Percentiles rank a stretch among this genome's conserved stretches.
These are phyloP conservation scores for Perizoma flavofasciatum DNA, from an alignment of 2,888 invertebrate genomes.

Conservation along the genomic window DNA sequence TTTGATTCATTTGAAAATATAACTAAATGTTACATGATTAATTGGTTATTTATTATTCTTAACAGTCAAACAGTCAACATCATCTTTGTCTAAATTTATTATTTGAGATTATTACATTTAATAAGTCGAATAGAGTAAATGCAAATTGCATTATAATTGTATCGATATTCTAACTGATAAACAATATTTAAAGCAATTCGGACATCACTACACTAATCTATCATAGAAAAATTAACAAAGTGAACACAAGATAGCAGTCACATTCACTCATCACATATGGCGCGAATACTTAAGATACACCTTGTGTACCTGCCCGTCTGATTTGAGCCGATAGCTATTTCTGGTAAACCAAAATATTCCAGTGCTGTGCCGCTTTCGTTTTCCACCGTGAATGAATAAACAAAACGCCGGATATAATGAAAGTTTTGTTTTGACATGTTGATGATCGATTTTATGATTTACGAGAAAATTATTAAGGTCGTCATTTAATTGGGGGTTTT, in stretches of 20 bases:
- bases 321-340: constrained; percentile 79
- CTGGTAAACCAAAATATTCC: constrained; percentile 68
- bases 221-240: too few relatives aligned
- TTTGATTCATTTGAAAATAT: too few relatives aligned
- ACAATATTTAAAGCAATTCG: too few relatives aligned
- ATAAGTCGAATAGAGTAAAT: too few relatives aligned
- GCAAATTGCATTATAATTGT: too few relatives aligned
- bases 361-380: constrained; percentile 65
- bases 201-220: too few relatives aligned
- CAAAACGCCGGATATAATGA: constrained; percentile 66
- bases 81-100: too few relatives aligned
- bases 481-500: constrained; percentile 39
- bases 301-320: constrained; percentile 64
- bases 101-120: too few relatives aligned
- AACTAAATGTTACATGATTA: too few relatives aligned
- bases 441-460: constrained; percentile 68
- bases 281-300: constrained; percentile 34
- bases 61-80: too few relatives aligned
- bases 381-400: constrained; percentile 70
- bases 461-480: constrained; percentile 52
- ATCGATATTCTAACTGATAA: too few relatives aligned
- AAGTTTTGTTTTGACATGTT: constrained; percentile 63
- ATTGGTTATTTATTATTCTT: too few relatives aligned
- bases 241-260: constrained; percentile 33
- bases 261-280: constrained; percentile 43